These are phyloP conservation scores for Orchestia grillus DNA, from an alignment of 1,140 invertebrate genomes.

Conservation along the genomic window DNA sequence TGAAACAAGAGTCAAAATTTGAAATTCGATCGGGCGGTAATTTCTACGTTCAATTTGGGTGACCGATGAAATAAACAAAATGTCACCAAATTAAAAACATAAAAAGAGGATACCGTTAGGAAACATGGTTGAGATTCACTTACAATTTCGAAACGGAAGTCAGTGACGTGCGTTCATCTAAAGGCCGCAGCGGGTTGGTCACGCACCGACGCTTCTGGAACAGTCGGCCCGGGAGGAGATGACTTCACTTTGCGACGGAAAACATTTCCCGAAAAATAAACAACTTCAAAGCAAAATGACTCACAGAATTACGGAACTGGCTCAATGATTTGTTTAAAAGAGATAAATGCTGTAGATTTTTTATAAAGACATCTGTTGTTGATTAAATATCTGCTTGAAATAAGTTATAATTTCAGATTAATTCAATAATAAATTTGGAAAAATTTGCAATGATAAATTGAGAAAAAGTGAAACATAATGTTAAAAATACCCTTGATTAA, in stretches of 20 bases:
- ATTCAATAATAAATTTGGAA: background rate
- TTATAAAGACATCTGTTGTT: background rate
- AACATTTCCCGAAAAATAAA: background rate
- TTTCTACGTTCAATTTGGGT: too few relatives aligned
- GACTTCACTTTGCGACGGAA: background rate
- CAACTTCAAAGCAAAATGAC: background rate
- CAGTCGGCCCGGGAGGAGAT: background rate
- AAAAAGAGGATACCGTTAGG: too few relatives aligned
- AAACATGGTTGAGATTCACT: background rate
- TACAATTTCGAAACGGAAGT: background rate
- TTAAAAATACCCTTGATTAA: background rate
- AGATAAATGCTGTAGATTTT: background rate
- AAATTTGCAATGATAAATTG: background rate
- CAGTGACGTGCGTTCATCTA: background rate
- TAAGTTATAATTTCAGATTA: background rate
- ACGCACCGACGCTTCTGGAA: background rate
- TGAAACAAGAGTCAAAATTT: background rate
- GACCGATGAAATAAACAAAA: background rate
- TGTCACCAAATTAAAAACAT: background rate
- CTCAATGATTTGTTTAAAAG: background rate
- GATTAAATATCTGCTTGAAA: background rate
- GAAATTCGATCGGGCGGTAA: background rate
- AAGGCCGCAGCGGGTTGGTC: background rate
- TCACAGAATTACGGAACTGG: background rate
- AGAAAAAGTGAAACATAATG: background rate